Evolutionary conservation across 2,113 vertebrate species (phyloP).

Genomic region (Psophia crepitans): DNA sequence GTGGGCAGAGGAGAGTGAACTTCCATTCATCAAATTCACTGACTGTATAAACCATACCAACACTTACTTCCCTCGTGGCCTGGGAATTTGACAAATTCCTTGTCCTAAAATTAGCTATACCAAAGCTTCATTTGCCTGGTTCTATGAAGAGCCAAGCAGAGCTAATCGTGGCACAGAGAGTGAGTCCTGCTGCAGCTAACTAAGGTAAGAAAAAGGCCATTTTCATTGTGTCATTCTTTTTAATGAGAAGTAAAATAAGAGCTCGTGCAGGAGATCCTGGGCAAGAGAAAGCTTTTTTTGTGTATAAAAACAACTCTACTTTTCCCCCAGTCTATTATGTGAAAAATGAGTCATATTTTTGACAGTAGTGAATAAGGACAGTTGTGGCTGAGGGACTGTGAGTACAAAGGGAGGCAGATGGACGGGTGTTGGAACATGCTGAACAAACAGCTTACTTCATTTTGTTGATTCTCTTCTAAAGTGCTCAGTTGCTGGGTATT

Average conservation of each 20-base stretch:
- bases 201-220: not conserved
- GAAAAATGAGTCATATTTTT: constrained; percentile 58
- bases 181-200: not conserved
- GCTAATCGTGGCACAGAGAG: not conserved
- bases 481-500: not conserved
- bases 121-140: not conserved
- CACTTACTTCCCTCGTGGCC: not conserved
- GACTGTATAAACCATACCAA: not conserved
- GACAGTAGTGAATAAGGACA: constrained; percentile 10
- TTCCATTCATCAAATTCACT: not conserved
- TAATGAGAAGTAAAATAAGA: not conserved
- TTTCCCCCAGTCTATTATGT: constrained; percentile 1
- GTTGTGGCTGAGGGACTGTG: constrained; percentile 10
- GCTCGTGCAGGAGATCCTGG: not conserved
- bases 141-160: not conserved
- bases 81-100: not conserved
- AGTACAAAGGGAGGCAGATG: constrained; percentile 51
- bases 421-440: constrained; percentile 3
- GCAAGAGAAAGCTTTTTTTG: not conserved
- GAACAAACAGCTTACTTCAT: constrained; percentile 54
- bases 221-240: constrained; percentile 4
- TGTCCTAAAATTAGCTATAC: not conserved
- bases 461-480: constrained; percentile 51
- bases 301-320: not conserved
- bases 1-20: not conserved